A percentile compares a stretch with the other conserved stretches of the same genome.
Conservation (phyloP, 2,797 vertebrate genomes). For the Threskiornis aethiopicus region DNA sequence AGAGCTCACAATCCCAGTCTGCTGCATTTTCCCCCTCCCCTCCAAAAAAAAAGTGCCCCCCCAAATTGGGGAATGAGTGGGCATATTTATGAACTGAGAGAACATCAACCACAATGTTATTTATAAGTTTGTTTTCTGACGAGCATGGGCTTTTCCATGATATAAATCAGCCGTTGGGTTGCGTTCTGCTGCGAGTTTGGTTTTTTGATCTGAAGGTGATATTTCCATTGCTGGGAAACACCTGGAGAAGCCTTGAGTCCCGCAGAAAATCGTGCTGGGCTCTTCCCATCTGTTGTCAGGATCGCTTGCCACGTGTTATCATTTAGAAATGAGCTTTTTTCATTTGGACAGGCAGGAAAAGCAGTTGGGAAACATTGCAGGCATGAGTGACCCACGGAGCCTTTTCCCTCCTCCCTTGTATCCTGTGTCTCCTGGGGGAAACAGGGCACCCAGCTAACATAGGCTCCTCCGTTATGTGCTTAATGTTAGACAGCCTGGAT, state of each 20-base stretch:
- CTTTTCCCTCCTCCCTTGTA: background rate
- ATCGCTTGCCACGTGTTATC: background rate
- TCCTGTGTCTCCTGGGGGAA: background rate
- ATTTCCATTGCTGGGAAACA: background rate
- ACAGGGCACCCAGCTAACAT: fast-evolving
- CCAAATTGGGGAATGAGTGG: background rate
- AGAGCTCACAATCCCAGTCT: background rate
- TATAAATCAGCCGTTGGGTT: background rate
- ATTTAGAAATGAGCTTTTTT: background rate
- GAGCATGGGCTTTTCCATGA: background rate
- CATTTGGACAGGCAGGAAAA: background rate
- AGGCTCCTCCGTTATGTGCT: background rate
- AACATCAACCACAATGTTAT: background rate
- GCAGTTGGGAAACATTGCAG: background rate
- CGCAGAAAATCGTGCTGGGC: background rate
- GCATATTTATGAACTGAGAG: background rate
- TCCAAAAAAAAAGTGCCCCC: background rate
- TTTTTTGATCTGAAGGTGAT: conserved; percentile 8
- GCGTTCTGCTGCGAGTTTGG: fast-evolving
- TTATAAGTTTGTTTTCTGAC: background rate
- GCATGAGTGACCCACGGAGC: background rate
- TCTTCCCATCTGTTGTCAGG: background rate
- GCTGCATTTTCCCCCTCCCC: background rate
- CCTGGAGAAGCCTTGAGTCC: background rate
- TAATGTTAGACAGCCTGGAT: background rate